phyloP scores from a whole-genome alignment of 2,888 invertebrate genomes.

The Lochmaea capreae region DNA sequence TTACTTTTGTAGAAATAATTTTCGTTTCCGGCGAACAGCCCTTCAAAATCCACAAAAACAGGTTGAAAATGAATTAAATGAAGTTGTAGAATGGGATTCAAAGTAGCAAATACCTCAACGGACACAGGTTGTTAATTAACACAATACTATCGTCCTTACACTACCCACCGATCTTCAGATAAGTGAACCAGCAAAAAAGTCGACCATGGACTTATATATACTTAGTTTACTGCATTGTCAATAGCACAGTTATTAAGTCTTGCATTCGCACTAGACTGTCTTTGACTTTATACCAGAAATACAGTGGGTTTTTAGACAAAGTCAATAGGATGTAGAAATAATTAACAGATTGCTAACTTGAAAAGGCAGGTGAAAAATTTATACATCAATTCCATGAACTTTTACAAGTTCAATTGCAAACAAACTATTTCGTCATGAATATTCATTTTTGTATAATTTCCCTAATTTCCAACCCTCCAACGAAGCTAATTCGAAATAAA shows the following conservation, averaged over 20 bases:
- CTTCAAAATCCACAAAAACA: not conserved
- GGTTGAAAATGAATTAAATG: not conserved
- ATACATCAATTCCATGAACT: too few relatives aligned
- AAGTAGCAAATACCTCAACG: not conserved
- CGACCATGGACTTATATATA: too few relatives aligned
- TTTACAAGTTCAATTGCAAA: conserved; percentile 18
- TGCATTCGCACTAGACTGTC: too few relatives aligned
- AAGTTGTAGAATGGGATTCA: not conserved
- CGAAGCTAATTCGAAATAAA: conserved; percentile 23
- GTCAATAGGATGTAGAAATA: too few relatives aligned
- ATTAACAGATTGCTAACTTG: too few relatives aligned
- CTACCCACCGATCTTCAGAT: too few relatives aligned
- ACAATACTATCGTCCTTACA: too few relatives aligned
- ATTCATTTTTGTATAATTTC: conserved; percentile 19
- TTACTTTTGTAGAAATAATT: not conserved
- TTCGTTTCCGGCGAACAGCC: not conserved
- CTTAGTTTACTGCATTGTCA: too few relatives aligned
- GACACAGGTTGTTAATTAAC: not conserved
- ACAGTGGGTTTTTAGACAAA: too few relatives aligned
- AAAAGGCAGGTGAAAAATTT: not conserved
- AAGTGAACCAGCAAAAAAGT: too few relatives aligned
- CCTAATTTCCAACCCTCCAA: conserved; percentile 25
- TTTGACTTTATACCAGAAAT: too few relatives aligned
- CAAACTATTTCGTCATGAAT: conserved; percentile 20
- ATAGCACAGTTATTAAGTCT: too few relatives aligned